phyloP scores from a whole-genome alignment of 1,140 invertebrate genomes.

The Eriosoma lanigerum region DNA sequence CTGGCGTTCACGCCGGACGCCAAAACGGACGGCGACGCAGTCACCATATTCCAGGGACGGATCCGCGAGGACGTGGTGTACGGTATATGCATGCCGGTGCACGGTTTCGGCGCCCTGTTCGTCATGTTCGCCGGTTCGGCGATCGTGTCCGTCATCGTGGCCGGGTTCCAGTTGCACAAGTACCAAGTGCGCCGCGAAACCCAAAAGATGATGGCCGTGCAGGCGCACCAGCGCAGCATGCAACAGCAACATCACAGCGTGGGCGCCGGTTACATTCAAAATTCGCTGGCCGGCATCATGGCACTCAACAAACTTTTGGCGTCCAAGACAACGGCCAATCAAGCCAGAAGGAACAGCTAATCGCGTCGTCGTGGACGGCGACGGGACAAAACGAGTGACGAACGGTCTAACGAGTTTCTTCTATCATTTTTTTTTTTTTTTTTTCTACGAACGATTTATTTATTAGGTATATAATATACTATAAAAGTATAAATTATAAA shows the following conservation, averaged over 20 bases:
- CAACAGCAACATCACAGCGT: conserved; percentile 57
- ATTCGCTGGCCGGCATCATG: conserved; percentile 72
- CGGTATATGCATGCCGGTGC: conserved; percentile 85
- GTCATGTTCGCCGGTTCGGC: conserved; percentile 82
- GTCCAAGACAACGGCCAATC: conserved; percentile 10
- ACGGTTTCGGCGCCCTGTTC: conserved; percentile 84
- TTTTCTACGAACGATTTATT: too few species aligned
- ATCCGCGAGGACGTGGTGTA: conserved; percentile 86
- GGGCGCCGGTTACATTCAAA: conserved; percentile 56
- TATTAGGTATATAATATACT: neutral
- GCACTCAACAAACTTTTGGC: conserved; percentile 65
- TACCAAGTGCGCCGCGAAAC: conserved; percentile 73
- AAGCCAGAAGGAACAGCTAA: conserved; percentile 38
- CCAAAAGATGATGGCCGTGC: conserved; percentile 55
- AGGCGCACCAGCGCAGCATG: conserved; percentile 60
- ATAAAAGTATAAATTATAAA: too few species aligned
- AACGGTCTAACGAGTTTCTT: neutral
- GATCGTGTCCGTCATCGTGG: conserved; percentile 76
- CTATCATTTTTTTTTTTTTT: neutral
- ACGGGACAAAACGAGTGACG: neutral
- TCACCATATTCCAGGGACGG: conserved; percentile 82
- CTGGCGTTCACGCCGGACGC: conserved; percentile 84
- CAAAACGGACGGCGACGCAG: conserved; percentile 73
- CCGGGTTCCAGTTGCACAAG: conserved; percentile 72
- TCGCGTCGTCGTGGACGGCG: neutral